Percentiles rank a stretch among this genome's conserved stretches.
Conservation (phyloP, 2,888 invertebrate genomes). For the Psylliodes chrysocephalus region DNA sequence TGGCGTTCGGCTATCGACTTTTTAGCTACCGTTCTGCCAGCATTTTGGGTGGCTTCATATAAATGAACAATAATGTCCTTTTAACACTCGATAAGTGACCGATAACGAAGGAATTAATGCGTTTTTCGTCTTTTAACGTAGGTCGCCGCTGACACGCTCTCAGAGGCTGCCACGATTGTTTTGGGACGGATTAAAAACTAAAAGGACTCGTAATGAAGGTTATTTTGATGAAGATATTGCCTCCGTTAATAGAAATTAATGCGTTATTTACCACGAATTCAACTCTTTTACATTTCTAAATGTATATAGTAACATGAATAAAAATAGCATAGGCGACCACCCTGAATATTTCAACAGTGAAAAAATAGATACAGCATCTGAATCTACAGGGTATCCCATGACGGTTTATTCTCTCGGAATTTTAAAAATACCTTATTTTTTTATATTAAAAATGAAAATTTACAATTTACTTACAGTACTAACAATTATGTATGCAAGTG, state of each 20-base stretch:
- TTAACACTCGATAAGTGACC: conserved; percentile 51
- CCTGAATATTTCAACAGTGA: too few relatives aligned
- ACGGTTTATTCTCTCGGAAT: too few relatives aligned
- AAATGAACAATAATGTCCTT: conserved; percentile 54
- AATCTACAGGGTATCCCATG: too few relatives aligned
- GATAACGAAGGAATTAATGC: conserved; percentile 45
- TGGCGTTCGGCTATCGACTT: conserved; percentile 49
- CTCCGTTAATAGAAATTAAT: conserved; percentile 16
- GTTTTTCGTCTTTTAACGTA: conserved; percentile 33
- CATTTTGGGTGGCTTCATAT: conserved; percentile 54
- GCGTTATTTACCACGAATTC: not conserved
- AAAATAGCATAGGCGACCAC: too few relatives aligned
- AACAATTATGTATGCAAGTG: too few relatives aligned
- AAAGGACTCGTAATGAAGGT: conserved; percentile 5
- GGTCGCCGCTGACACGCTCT: conserved; percentile 37
- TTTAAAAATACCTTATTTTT: too few relatives aligned
- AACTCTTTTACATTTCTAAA: not conserved
- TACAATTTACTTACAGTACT: too few relatives aligned
- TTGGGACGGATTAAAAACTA: conserved; percentile 18
- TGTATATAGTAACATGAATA: too few relatives aligned
- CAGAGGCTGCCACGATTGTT: conserved; percentile 18
- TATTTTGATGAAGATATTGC: conserved; percentile 19
- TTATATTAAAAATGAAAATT: too few relatives aligned
- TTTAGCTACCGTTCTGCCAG: conserved; percentile 53
- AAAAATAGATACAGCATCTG: too few relatives aligned